Conservation (phyloP, 2,113 vertebrate genomes). For the Myiozetetes cayanensis region DNA sequence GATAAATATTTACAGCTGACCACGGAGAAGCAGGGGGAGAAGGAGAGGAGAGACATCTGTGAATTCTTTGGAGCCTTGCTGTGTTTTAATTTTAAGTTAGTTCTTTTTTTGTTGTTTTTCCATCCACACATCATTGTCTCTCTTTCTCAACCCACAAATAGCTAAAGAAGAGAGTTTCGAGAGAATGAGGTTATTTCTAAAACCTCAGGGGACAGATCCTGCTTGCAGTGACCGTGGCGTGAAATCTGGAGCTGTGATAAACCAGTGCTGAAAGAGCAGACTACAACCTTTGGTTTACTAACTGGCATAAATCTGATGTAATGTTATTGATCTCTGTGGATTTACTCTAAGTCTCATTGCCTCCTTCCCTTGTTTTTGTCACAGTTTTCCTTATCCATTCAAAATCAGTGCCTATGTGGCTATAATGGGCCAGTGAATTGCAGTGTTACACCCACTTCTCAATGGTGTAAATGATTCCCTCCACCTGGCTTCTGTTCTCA, state of each 20-base stretch:
- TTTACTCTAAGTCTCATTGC: not conserved
- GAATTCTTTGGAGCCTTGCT: conserved; percentile 57
- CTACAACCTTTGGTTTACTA: conserved; percentile 39
- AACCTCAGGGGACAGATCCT: not conserved
- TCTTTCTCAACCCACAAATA: not conserved
- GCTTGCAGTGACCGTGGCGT: not conserved
- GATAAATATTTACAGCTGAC: conserved; percentile 74
- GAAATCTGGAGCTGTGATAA: conserved; percentile 14
- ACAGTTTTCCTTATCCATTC: not conserved
- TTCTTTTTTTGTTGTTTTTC: not conserved
- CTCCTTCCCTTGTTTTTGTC: conserved; percentile 28
- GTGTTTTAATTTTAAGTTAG: conserved; percentile 38
- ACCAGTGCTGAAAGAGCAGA: not conserved
- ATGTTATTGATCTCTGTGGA: conserved; percentile 28
- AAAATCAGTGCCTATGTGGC: not conserved
- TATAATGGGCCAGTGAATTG: conserved; percentile 4
- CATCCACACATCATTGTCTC: not conserved
- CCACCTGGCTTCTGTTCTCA: not conserved
- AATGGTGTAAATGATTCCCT: not conserved
- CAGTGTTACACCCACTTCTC: not conserved
- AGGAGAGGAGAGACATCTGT: conserved; percentile 54
- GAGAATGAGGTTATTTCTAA: not conserved
- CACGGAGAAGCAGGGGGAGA: not conserved
- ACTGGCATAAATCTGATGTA: not conserved
- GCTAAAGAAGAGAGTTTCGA: not conserved